Evolutionary conservation across 2,888 invertebrate genomes (phyloP), one percentile per base, ranked within the genome.

Genomic region (Sinopyrophorus schimmeli): DNA sequence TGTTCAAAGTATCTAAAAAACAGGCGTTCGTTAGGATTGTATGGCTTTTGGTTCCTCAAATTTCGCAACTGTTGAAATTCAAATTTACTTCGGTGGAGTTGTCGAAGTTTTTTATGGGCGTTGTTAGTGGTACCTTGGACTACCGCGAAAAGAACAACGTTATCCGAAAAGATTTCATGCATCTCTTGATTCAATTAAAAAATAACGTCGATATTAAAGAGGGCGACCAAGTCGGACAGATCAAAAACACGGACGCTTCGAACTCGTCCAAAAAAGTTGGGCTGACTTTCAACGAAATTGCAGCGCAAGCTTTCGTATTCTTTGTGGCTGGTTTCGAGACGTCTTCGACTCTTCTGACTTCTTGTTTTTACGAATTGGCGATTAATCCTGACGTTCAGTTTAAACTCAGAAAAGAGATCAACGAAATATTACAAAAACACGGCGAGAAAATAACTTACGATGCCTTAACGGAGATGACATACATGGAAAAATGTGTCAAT

Each of bases 131-230:
- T 0, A 74, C 74, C 0, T 66, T 77, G 1, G 64, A 71, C 0
- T 69, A 74, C 40, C 64, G 78, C 20, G 72, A 74, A 52, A 62
- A 68, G 18, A 72, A 72, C 48, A 67, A 74, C 1, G 51, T 77
- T 0, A 62, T 59, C 0, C 65, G 77, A n/a, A 76, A 78, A 31
- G 81, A 80, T 64, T 78, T 81, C 49, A 63, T 82, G 21, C 76
- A 80, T 50, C 59, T 78, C 1, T 64, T 80, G 37, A 47, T 66
- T 10, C 53, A 58, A 40, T 37, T 66, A 5, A 64, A 60, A 5
- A 54, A 61, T 14, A 49, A 64, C 62, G 9, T 62, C 59, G 20
- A 21, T 2, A 34, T 34, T 12, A 9, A 5, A 4, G 34, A 34
- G 1, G 12, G 11, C 1, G 18, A 34, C 7, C 1, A 17, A 17